These are phyloP conservation scores for Macquaria ambigua DNA, from an alignment of 2,113 vertebrate species.

Conservation along the genomic window DNA sequence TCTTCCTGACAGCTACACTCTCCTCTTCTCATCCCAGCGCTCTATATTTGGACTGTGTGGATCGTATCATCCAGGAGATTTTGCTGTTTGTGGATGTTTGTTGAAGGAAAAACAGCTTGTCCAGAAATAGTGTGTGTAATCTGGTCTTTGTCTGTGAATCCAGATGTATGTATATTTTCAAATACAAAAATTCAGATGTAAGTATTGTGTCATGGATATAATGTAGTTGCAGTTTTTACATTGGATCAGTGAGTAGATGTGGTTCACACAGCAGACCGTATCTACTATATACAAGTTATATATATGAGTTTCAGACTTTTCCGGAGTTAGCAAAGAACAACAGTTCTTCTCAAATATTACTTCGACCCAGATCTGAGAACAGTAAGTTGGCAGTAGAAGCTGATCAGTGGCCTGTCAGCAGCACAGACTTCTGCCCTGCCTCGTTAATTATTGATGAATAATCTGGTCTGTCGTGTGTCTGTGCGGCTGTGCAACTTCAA, in stretches of 20 bases:
- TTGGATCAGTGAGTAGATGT: no score
- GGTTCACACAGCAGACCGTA: no score
- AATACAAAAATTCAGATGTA: no score
- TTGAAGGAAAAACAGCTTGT: background rate
- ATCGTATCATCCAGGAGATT: background rate
- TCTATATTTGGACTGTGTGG: slow-evolving; percentile 46
- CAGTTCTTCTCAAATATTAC: background rate
- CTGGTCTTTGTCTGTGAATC: background rate
- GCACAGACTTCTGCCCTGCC: background rate
- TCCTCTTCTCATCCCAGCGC: slow-evolving; percentile 4
- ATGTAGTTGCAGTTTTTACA: no score
- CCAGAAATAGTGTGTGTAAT: background rate
- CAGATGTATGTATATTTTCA: background rate
- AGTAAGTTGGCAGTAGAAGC: background rate
- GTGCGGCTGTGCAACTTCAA: background rate
- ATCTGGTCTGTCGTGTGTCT: background rate
- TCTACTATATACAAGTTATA: no score
- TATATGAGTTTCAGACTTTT: background rate
- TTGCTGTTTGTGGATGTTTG: background rate
- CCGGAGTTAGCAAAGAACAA: background rate
- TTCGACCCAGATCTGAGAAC: background rate
- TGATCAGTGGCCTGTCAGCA: slow-evolving; percentile 3
- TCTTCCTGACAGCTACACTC: slow-evolving; percentile 45
- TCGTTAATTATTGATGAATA: slow-evolving; percentile 34
- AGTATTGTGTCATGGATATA: background rate